phyloP scores from a whole-genome alignment of 2,797 vertebrate species.

The Cynodonichthys magdalenae region DNA sequence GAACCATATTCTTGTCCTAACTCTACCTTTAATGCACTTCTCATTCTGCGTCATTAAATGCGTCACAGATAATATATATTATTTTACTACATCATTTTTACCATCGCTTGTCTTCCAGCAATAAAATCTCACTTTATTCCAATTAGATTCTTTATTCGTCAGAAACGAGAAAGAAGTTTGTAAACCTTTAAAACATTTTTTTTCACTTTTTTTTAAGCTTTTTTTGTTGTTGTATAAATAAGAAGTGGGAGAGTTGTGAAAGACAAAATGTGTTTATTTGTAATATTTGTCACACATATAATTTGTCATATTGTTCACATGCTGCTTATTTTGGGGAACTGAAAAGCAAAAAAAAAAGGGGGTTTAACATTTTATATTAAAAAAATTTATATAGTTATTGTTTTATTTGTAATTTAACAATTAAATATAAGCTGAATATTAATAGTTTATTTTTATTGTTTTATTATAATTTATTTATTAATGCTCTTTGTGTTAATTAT shows the following conservation, averaged over 20 bases:
- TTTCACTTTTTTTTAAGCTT: not conserved
- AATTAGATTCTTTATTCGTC: conserved; percentile 51
- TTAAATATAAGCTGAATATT: not conserved
- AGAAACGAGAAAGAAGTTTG: conserved; percentile 49
- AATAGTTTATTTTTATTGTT: not conserved
- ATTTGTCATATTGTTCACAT: not conserved
- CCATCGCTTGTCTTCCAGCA: conserved; percentile 61
- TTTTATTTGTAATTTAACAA: too few relatives aligned
- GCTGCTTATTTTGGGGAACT: not conserved
- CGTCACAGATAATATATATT: too few relatives aligned
- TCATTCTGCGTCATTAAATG: conserved; percentile 20
- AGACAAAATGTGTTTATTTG: not conserved
- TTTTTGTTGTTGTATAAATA: not conserved
- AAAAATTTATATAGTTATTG: too few relatives aligned
- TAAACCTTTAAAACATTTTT: not conserved
- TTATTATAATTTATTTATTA: not conserved
- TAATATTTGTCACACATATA: not conserved
- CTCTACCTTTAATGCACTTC: conserved; percentile 67
- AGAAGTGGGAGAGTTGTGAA: not conserved
- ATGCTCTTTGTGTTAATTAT: too few relatives aligned
- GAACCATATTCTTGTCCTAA: conserved; percentile 59
- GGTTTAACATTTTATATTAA: too few relatives aligned
- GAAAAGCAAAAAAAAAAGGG: too few relatives aligned
- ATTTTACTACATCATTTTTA: conserved; percentile 14
- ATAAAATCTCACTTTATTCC: conserved; percentile 54